phyloP scores from a whole-genome alignment of 2,113 vertebrate genomes.

The Deroptyus accipitrinus region DNA sequence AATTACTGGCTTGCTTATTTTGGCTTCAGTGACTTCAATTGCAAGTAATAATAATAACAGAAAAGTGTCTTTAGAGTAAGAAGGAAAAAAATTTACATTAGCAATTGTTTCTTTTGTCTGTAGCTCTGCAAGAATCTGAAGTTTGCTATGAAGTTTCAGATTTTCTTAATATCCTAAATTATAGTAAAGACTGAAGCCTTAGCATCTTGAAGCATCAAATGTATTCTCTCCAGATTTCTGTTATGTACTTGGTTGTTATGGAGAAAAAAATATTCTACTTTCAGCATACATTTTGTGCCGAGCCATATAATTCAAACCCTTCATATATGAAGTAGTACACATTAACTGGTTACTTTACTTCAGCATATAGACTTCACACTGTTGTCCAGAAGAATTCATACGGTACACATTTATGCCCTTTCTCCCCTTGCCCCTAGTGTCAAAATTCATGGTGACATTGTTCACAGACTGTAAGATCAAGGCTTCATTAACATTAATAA shows the following conservation, averaged over 20 bases:
- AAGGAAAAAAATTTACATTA: background rate
- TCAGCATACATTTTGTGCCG: background rate
- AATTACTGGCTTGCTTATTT: background rate
- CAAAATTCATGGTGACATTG: background rate
- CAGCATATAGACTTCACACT: background rate
- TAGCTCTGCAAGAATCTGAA: background rate
- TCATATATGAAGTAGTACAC: background rate
- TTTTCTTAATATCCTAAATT: background rate
- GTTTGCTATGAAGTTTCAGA: background rate
- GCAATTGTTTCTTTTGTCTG: background rate
- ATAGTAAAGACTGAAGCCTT: background rate
- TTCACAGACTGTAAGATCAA: background rate
- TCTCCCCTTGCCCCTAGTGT: background rate
- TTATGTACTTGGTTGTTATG: background rate
- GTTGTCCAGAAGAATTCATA: background rate
- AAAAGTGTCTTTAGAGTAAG: background rate
- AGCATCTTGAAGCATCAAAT: background rate
- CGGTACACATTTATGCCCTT: background rate
- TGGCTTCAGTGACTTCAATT: background rate
- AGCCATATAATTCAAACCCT: background rate
- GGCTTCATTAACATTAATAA: conserved; percentile 7
- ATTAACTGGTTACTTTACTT: background rate
- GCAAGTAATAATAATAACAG: background rate
- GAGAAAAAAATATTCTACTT: background rate
- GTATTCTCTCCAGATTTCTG: background rate